Evolutionary conservation across 30 jellyfish, hydroid and myxozoan genomes (phyloP).

Genomic region (Cassiopea andromeda): DNA sequence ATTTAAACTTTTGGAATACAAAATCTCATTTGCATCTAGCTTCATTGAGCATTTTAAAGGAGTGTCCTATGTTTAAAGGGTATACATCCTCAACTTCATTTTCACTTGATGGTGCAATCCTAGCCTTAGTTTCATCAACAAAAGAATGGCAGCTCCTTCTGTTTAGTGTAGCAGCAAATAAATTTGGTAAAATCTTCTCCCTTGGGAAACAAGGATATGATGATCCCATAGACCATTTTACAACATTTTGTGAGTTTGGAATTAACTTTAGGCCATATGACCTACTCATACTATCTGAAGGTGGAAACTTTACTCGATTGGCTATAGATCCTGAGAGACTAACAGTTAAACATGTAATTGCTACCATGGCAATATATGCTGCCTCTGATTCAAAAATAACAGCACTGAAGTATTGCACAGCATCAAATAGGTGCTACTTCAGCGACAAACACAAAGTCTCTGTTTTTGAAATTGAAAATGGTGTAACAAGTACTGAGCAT

Average conservation of each 20-base stretch:
- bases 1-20: slow-evolving; percentile 50
- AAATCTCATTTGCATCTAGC: slow-evolving; percentile 27
- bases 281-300: slow-evolving; percentile 24
- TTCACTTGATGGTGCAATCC: slow-evolving; percentile 36
- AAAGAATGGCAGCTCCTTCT: slow-evolving; percentile 39
- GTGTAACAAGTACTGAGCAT: background rate
- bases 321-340: slow-evolving; percentile 9
- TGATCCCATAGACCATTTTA: slow-evolving; percentile 55
- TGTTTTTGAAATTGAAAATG: slow-evolving; percentile 18
- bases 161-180: slow-evolving; percentile 7
- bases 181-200: slow-evolving; percentile 29
- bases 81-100: slow-evolving; percentile 50
- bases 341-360: background rate
- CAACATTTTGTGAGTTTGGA: slow-evolving; percentile 41
- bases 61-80: slow-evolving; percentile 53
- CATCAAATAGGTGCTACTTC: slow-evolving; percentile 11
- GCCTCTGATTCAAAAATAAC: background rate
- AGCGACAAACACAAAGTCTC: background rate
- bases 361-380: background rate
- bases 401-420: slow-evolving; percentile 39
- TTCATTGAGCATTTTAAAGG: slow-evolving; percentile 15
- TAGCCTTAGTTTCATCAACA: slow-evolving; percentile 55
- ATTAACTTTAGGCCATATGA: slow-evolving; percentile 18
- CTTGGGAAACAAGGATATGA: slow-evolving; percentile 1
- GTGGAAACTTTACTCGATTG: slow-evolving; percentile 31